Evolutionary conservation across 2,113 vertebrate species (phyloP), one percentile per base, ranked within the genome.

Genomic region (Anoura caudifer): DNA sequence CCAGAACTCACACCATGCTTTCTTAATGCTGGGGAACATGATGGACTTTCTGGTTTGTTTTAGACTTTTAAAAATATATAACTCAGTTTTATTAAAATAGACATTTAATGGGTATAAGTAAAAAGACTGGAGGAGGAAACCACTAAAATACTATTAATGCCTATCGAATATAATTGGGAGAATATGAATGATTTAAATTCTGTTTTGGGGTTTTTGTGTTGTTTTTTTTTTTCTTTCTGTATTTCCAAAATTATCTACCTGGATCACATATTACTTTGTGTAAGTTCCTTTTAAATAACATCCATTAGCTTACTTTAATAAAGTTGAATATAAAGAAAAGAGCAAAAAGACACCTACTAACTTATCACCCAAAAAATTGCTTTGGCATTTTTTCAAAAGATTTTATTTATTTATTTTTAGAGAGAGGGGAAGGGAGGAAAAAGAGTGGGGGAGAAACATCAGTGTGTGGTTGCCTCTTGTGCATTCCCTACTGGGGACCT

Each of bases 81-180:
- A 83, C n/a, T 86, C 24, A 15, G 22, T 67, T 87, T 76, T 81
- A 93, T 88, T 84, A 87, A 83, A 95, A 91, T n/a, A 88, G 41
- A 80, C 4, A 61, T 38, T 93, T 69, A 82, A 63, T 17, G 6
- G 22, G 31, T 36, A n/a, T 28, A 56, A 79, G 41, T 70, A 67
- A 90, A 67, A 50, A 52, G 45, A 81, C 36, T 45, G 15, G 26
- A 79, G 22, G 76, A 91, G 22, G 76, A 84, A 79, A 79, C 31
- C 26, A 89, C 75, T 43, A 50, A 85, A 85, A 73, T 26, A 6
- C 63, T 79, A 70, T 28, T 75, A 83, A 61, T 61, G 47, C 54
- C 24, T 9, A 33, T 72, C 26, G 6, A 54, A 11, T 41, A 61
- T 72, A 38, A 75, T 28, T 43, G 82, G 52, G 13, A 94, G 75